A percentile compares a stretch with the other conserved stretches of the same genome.
Evolutionary conservation across 1,140 invertebrate genomes (phyloP).

Genomic region (Drosophila grimshawi): DNA sequence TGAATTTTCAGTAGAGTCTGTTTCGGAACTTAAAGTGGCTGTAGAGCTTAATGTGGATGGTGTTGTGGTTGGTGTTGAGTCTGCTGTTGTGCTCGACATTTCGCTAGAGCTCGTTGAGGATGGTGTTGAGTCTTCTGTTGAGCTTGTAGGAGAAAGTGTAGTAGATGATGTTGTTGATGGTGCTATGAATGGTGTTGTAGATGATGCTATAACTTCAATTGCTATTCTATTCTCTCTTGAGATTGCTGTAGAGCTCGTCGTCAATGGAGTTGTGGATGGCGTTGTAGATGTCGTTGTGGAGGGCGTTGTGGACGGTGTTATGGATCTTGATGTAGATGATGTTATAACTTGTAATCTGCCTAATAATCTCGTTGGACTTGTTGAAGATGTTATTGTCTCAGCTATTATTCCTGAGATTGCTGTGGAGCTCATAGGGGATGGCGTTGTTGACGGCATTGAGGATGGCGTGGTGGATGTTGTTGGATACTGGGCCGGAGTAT

Average conservation of each 20-base stretch:
- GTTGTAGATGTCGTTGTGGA: background rate
- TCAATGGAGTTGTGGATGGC: background rate
- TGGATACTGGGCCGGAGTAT: background rate
- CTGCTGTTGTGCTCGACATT: background rate
- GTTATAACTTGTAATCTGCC: background rate
- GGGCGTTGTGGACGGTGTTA: background rate
- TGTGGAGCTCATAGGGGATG: background rate
- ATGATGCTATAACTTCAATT: background rate
- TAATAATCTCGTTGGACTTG: no score
- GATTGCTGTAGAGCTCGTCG: background rate
- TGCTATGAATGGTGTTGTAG: background rate
- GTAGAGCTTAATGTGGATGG: background rate
- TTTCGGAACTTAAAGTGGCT: no score
- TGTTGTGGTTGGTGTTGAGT: background rate
- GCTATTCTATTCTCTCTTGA: background rate
- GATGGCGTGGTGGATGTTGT: background rate
- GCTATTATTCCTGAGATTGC: background rate
- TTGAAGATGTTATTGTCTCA: background rate
- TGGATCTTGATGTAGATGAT: background rate
- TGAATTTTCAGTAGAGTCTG: no score
- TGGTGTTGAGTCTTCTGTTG: background rate
- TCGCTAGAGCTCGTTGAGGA: background rate
- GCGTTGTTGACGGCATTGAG: background rate
- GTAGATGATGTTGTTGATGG: background rate
- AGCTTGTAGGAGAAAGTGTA: background rate